Base-by-base conservation (phyloP, 2,113 vertebrate genomes). In the Alexandromys fortis region DNA sequence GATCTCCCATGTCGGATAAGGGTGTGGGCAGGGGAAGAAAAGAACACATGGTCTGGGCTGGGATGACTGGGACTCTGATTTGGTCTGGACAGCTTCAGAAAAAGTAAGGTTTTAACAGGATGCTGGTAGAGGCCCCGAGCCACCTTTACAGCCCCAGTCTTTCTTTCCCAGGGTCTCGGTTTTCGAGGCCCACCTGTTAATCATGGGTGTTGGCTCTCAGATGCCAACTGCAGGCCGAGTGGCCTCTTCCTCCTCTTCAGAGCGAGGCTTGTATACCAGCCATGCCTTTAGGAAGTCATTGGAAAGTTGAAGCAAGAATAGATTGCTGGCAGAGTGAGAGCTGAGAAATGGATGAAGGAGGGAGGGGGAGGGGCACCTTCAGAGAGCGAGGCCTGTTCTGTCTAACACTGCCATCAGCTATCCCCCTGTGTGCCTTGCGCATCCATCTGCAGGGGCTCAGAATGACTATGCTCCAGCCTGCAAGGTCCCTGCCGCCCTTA, bases 271-370 rank as follows among this genome's bases (percentile, higher is more conserved):
- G 24, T 75, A 49, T 63, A 85, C 55, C 70, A 83, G 49, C 47
- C 0, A 11, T 93, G 92, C 83, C 75, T 96, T 94, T 58, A 97
- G 91, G 89, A 95, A 93, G 91, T 81, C 67, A 90, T 47, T 94
- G 4, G 67, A 92, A 94, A 94, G 97, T 68, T 87, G 86, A 96
- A 94, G 94, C 82, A 92, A 96, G 97, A 92, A 63, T 87, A 96
- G 65, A 95, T 0, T 86, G 93, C 92, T 98, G 96, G 95, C 97
- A 97, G 67, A 96, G 82, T 88, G 63, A 67, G 93, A 96, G 97
- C 61, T 90, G 96, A 98, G 97, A 97, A 97, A 3, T 96, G 98
- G 98, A 98, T 97, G 97, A 95, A 94, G 86, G 11, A 26, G 96
- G 88, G 55, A 90, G 92, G 45, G 94, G 97, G 95, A 93, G 95